These are phyloP conservation scores for Callospermophilus lateralis DNA, from an alignment of 2,113 vertebrate genomes.

Conservation along the genomic window DNA sequence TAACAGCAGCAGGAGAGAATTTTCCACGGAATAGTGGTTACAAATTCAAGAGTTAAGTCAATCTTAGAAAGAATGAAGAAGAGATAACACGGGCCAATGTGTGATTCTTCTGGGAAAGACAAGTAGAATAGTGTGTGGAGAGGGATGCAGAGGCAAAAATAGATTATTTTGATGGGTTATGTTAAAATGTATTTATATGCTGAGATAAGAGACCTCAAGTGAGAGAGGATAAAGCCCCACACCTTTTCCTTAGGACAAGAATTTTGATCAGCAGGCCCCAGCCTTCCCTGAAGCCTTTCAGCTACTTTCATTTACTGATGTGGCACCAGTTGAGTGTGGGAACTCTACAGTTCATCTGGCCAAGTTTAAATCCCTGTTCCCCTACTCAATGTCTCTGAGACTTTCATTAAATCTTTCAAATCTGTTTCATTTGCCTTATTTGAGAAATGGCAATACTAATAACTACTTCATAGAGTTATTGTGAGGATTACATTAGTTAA, in stretches of 20 bases:
- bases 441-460: background rate
- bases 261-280: background rate
- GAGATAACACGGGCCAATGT: background rate
- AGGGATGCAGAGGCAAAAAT: background rate
- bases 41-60: background rate
- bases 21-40: background rate
- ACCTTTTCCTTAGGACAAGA: background rate
- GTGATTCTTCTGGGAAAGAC: background rate
- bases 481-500: background rate
- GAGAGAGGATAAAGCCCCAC: background rate
- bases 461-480: background rate
- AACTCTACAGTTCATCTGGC: background rate
- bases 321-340: background rate
- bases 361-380: background rate
- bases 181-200: background rate
- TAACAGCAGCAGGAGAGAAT: background rate
- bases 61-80: background rate
- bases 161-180: background rate
- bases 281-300: background rate
- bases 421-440: background rate
- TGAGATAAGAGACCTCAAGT: background rate
- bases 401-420: background rate
- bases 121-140: background rate
- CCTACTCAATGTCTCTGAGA: background rate
- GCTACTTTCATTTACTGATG: background rate